Evolutionary conservation across 2,888 invertebrate species (phyloP).

Genomic region (Chrysolina americana): DNA sequence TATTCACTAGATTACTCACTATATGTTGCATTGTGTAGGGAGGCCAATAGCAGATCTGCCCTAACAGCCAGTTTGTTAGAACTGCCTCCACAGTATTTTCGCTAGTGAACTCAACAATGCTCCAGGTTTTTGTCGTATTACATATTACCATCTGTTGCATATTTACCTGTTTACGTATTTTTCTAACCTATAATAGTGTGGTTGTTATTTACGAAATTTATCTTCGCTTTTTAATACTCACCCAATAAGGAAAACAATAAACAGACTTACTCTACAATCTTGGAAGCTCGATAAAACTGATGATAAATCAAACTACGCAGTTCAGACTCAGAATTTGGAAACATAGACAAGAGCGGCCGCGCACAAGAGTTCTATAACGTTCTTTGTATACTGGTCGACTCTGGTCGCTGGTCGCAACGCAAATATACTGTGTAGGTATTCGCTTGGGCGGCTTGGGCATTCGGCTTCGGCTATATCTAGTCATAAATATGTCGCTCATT

Average conservation of each 20-base stretch:
- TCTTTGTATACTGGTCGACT: too few relatives aligned
- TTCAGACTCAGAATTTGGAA: too few relatives aligned
- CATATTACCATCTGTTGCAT: not conserved
- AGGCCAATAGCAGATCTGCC: conserved; percentile 31
- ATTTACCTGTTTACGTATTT: not conserved
- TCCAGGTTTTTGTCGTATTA: conserved; percentile 23
- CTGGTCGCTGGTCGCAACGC: too few relatives aligned
- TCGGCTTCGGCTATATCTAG: not conserved
- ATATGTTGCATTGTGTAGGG: conserved; percentile 30
- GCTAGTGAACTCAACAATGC: conserved; percentile 21
- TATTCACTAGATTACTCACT: conserved; percentile 27
- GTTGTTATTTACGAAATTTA: not conserved
- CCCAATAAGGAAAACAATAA: not conserved
- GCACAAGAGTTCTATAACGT: too few relatives aligned
- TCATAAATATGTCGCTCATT: not conserved
- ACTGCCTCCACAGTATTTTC: conserved; percentile 30
- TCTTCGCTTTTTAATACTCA: not conserved
- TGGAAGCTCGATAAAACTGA: not conserved
- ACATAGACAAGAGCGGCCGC: too few relatives aligned
- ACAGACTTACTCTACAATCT: not conserved
- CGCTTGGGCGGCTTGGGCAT: not conserved
- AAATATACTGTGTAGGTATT: too few relatives aligned
- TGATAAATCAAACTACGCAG: too few relatives aligned
- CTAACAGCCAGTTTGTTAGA: conserved; percentile 32
- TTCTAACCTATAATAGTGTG: not conserved